Conservation (phyloP, 1,140 invertebrate species). For the Mizuhopecten yessoensis region DNA sequence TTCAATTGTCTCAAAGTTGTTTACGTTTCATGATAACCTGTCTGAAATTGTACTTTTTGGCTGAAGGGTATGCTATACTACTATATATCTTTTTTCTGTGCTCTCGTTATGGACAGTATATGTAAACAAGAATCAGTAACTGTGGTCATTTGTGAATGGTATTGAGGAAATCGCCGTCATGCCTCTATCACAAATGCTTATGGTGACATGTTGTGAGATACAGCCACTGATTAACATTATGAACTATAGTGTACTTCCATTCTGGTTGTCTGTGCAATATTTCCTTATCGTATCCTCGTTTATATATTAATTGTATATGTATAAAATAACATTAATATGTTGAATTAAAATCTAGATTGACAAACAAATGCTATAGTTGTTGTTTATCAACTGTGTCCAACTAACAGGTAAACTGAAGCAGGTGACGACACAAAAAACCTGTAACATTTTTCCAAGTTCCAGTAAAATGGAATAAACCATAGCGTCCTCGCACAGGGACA, state of each 20-base stretch:
- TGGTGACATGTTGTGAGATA: background rate
- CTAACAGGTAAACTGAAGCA: too few species aligned
- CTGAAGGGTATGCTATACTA: background rate
- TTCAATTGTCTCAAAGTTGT: background rate
- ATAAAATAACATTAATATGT: background rate
- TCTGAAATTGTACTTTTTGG: background rate
- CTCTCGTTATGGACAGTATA: too few species aligned
- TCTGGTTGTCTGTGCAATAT: slow-evolving; percentile 38
- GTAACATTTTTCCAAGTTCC: too few species aligned
- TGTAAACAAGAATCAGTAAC: too few species aligned
- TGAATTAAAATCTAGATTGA: background rate
- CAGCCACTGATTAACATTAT: background rate
- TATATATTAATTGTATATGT: background rate
- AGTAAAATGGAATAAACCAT: too few species aligned
- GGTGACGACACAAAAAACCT: too few species aligned
- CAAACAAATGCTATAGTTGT: background rate
- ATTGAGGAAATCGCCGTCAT: background rate
- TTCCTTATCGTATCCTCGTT: background rate
- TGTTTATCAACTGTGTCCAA: background rate
- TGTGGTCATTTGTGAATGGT: background rate
- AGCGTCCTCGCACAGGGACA: too few species aligned
- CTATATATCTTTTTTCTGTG: background rate
- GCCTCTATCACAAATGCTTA: background rate
- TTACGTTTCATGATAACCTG: background rate
- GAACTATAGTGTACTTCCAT: background rate